Evolutionary conservation across 2,113 vertebrate genomes (phyloP), one percentile per base, ranked within the genome.

Genomic region (Salvelinus alpinus): DNA sequence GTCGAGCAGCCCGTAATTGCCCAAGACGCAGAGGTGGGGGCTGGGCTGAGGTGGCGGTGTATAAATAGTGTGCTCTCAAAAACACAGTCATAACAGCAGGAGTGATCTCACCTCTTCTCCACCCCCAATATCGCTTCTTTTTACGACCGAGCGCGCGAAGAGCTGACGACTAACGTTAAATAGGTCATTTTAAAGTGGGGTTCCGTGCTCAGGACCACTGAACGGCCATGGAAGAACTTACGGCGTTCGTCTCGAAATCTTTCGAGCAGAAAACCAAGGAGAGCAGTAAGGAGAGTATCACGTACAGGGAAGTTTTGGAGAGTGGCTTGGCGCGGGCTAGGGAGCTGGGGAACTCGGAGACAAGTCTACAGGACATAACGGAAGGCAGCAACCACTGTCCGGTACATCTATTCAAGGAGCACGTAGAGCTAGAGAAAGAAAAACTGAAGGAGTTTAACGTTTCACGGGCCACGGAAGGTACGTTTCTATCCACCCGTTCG

Each of bases 301-400:
- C 97, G 80, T 99, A 99, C 95, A 88, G 96, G 94, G 97, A 99
- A 96, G 97, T 99, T 96, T 94, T 99, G 95, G 97, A 99, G 94
- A 96, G 96, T 91, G 97, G 97, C 78, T 94, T 98, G 93, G 94
- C 94, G 71, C 91, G 97, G 88, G 94, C 95, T 74, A 91, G 97
- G 89, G 97, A 98, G 92, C 94, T 97, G 92, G 96, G 95, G 69
- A 93, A 90, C 94, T 95, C 96, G 79, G 97, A 99, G 75, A 82
- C 91, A 60, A 95, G 85, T 89, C 95, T 97, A 65, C 96, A 96
- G 94, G 97, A 98, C 91, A 93, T 96, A 78, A 93, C 95, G 73
- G 97, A 98, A 79, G 91, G 90, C 92, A 88, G 85, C 88, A 94
- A 94, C 83, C 97, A 96, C 90, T 98, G 97, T 90, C 94, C 96